Evolutionary conservation across 2,888 invertebrate species (phyloP).

Genomic region (Dinocampus coccinellae): DNA sequence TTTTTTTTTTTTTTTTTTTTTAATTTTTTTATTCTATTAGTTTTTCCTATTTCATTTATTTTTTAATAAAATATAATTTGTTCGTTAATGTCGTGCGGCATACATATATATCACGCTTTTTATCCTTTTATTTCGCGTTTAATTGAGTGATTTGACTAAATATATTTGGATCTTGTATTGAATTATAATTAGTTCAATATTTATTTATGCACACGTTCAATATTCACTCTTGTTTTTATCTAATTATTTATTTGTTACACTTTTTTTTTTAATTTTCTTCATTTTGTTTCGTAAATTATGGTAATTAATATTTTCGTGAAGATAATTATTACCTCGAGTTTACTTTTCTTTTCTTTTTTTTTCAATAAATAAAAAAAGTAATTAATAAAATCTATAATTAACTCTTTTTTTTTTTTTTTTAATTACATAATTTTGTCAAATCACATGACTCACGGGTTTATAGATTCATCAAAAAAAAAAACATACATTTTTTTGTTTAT

Average conservation of each 20-base stretch:
- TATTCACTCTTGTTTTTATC: not conserved
- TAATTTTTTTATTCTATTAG: not conserved
- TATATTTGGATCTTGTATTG: conserved; percentile 21
- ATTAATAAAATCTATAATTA: no score
- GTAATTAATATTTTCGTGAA: not conserved
- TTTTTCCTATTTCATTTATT: not conserved
- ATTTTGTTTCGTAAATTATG: no score
- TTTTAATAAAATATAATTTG: conserved; percentile 21
- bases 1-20: conserved; percentile 10
- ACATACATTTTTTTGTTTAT: conserved; percentile 16
- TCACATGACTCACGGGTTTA: conserved; percentile 21
- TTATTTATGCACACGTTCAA: conserved; percentile 3
- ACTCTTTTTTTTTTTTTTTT: no score
- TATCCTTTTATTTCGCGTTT: conserved; percentile 3
- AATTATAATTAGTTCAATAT: not conserved
- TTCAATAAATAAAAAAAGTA: no score
- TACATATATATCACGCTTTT: conserved; percentile 32
- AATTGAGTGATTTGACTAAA: conserved; percentile 18
- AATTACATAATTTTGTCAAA: conserved; percentile 30
- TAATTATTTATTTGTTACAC: no score
- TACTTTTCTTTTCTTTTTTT: not conserved
- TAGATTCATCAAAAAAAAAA: conserved; percentile 21
- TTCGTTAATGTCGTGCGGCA: conserved; percentile 34
- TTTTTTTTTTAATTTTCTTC: no score
- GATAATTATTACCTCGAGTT: not conserved